A percentile compares a stretch with the other conserved stretches of the same genome.
phyloP scores from a whole-genome alignment of 2,888 invertebrate species.

The Zaprionus bogoriensis region DNA sequence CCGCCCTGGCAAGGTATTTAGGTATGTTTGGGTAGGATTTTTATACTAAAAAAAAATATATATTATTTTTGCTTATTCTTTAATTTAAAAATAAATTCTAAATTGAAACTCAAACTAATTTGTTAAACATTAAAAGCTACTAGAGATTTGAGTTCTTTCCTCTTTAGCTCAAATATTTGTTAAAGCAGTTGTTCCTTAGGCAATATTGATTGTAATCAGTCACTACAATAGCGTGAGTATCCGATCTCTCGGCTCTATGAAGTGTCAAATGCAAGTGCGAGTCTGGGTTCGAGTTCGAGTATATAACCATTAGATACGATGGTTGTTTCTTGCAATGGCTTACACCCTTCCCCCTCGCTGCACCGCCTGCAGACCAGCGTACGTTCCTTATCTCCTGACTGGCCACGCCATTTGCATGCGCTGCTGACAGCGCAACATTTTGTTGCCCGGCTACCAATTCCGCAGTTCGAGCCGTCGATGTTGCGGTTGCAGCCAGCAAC shows the following conservation, averaged over 20 bases:
- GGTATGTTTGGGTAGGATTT: no score
- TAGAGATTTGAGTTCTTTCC: no score
- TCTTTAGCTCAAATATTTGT: neutral
- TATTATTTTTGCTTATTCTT: neutral
- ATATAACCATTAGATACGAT: constrained; percentile 66
- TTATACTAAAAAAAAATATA: no score
- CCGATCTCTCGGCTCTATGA: constrained; percentile 43
- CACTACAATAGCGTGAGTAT: neutral
- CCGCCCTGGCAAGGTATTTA: neutral
- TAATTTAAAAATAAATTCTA: no score
- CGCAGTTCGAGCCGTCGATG: constrained; percentile 42
- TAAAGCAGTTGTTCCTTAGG: constrained; percentile 7
- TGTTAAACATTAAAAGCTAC: no score
- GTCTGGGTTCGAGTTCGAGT: no score
- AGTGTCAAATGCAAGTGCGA: constrained; percentile 62
- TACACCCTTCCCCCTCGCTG: constrained; percentile 4
- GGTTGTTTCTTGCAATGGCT: constrained; percentile 51
- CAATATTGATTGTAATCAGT: constrained; percentile 45
- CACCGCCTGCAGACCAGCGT: constrained; percentile 2
- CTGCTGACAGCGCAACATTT: constrained; percentile 74
- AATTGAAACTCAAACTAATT: no score
- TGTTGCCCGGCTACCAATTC: constrained; percentile 73
- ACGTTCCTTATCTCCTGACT: constrained; percentile 47
- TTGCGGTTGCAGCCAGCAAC: constrained; percentile 2
- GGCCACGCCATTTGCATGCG: constrained; percentile 74